Evolutionary conservation across 2,888 invertebrate species (phyloP), one percentile per base, ranked within the genome.

Genomic region (Hirtodrosophila alboralis): DNA sequence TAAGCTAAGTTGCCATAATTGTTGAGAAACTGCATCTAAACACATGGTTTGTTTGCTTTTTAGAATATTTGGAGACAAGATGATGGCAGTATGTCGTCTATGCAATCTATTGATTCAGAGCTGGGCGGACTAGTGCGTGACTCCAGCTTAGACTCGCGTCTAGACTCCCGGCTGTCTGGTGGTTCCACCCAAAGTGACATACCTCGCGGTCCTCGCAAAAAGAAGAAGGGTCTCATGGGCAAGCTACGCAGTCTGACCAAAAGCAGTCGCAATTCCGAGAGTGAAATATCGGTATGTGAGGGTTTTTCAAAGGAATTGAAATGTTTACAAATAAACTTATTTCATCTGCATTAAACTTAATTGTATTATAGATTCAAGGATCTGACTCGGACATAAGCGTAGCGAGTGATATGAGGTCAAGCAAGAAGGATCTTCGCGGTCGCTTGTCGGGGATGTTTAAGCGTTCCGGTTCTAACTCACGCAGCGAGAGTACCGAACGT

Each of bases 151-250:
- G 89, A 89, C 12, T 90, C 89, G 0, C 81, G 89, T 0, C 92
- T 96, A 43, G 96, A 96, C 89, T 96, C 95, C 79, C 94, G 96
- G 33, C 91, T 96, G 73, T 97, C 96, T 0, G 95, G 94, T 34
- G 95, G 95, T 8, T 97, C 96, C 1, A 95, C 95, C 0, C 96
- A 96, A 89, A 96, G 96, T 89, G 97, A 96, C 84, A 90, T 95
- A 54, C 93, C 95, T 2, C 91, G 91, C 1, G 92, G 93, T 26
- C 94, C 95, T 54, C 88, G 91, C 26, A 96, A 96, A 88, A 95
- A 96, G 91, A 93, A 94, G 88, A 95, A 95, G 90, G 93, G 96
- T 43, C 91, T 97, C 27, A 95, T 96, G 87, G 95, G 96, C 12
- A 97, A 96, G 91, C 90, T 97, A 69, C 95, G 95, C 84, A 95